Evolutionary conservation across 2,888 invertebrate genomes (phyloP), one percentile per base, ranked within the genome.

Genomic region (Isoperla grammatica): DNA sequence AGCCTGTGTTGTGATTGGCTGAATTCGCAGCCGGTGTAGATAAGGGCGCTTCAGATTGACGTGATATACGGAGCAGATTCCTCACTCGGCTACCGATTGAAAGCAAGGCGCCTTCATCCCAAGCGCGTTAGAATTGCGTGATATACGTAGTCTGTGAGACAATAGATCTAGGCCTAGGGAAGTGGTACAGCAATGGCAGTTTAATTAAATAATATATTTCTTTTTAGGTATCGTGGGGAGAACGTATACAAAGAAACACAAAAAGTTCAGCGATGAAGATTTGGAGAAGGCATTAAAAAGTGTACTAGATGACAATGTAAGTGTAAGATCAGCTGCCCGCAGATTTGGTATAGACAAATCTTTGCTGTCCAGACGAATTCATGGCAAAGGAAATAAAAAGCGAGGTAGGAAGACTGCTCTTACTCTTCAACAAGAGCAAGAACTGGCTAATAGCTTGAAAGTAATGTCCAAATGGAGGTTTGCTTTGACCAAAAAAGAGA

Each of bases 401-500:
- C 42, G 15, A 57, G 56, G 56, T 12, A 29, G 42, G 3, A 35
- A 9, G n/a, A 55, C 39, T 8, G 55, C 54, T 23, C n/a, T 59
- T 12, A 55, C 42, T n/a, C 12, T 6, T 40, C 22, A 56, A 9
- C 40, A 35, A 22, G 59, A 59, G 39, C 19, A 13, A 12, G 20
- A 59, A 6, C 20, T 56, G 29, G 40, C 59, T 4, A 20, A 56
- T 11, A 29, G 56, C 35, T 40, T 56, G 42, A 37, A 57, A 40
- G 42, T 35, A 13, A 40, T 59, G 59, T 40, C 54, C 11, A 59
- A 59, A 37, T 59, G 59, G 59, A 55, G 59, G 1, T 40, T 59
- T 56, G 55, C 42, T 12, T 42, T 59, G 20, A 42, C 40, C 13
- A 59, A 42, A 43, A 22, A 59, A 12, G 59, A 59, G 42, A 55